Conservation (phyloP, 2,113 vertebrate genomes). For the Myodes glareolus region DNA sequence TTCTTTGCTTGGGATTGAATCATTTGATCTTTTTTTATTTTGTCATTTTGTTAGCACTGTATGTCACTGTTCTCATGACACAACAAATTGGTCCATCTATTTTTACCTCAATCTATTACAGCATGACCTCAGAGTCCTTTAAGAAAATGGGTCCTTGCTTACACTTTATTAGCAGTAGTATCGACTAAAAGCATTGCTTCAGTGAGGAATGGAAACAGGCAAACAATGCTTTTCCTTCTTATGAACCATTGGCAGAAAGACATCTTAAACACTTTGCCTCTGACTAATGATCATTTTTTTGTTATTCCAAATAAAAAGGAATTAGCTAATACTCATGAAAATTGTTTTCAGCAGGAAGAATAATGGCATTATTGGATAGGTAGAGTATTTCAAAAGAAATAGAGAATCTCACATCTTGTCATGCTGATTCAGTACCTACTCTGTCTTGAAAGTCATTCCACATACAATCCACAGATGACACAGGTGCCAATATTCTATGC, state of each 20-base stretch:
- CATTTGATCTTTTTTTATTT: neutral
- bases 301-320: neutral
- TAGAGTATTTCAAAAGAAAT: neutral
- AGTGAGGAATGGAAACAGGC: neutral
- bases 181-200: neutral
- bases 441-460: neutral
- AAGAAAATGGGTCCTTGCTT: neutral
- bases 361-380: neutral
- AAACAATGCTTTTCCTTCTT: neutral
- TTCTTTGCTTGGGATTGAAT: neutral
- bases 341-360: neutral
- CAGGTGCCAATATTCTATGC: neutral
- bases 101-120: neutral
- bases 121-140: neutral
- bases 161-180: neutral
- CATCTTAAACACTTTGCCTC: neutral
- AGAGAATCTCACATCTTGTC: neutral
- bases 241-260: neutral
- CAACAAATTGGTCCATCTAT: neutral
- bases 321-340: neutral
- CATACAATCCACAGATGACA: neutral
- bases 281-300: neutral
- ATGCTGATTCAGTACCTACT: neutral
- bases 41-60: neutral
- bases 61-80: neutral